phyloP scores from a whole-genome alignment of 2,113 vertebrate genomes.

The Sakesphorus luctuosus region DNA sequence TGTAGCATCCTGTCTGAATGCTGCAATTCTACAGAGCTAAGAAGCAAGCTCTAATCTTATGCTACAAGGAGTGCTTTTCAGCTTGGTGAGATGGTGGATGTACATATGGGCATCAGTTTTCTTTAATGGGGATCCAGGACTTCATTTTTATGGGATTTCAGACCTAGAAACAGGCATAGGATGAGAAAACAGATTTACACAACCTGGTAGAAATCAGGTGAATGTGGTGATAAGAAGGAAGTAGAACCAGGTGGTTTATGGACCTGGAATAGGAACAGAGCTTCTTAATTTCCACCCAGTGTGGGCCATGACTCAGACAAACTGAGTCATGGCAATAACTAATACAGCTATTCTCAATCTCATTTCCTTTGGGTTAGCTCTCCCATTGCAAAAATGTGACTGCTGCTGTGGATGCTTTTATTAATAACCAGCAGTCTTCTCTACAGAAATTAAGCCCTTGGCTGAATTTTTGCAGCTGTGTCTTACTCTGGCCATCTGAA shows the following conservation, averaged over 20 bases:
- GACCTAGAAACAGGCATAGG: background rate
- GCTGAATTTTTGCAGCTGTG: background rate
- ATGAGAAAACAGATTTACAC: background rate
- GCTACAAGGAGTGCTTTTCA: background rate
- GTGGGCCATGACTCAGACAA: background rate
- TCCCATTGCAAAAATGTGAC: background rate
- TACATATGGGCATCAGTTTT: background rate
- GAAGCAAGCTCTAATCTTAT: background rate
- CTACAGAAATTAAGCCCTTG: background rate
- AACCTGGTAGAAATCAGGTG: background rate
- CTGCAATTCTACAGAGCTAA: background rate
- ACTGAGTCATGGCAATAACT: conserved; percentile 21
- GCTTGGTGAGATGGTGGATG: background rate
- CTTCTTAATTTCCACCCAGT: background rate
- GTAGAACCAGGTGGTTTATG: background rate
- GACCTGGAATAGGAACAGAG: background rate
- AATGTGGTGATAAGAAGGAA: background rate
- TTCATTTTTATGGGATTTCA: background rate
- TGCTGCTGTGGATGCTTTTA: background rate
- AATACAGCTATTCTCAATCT: background rate
- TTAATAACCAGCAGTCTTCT: background rate
- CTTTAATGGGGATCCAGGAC: background rate
- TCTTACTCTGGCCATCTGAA: background rate
- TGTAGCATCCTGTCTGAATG: background rate
- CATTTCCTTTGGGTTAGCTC: conserved; percentile 24